Evolutionary conservation across 2,797 vertebrate species (phyloP), one percentile per base, ranked within the genome.

Genomic region (Antrozous pallidus): DNA sequence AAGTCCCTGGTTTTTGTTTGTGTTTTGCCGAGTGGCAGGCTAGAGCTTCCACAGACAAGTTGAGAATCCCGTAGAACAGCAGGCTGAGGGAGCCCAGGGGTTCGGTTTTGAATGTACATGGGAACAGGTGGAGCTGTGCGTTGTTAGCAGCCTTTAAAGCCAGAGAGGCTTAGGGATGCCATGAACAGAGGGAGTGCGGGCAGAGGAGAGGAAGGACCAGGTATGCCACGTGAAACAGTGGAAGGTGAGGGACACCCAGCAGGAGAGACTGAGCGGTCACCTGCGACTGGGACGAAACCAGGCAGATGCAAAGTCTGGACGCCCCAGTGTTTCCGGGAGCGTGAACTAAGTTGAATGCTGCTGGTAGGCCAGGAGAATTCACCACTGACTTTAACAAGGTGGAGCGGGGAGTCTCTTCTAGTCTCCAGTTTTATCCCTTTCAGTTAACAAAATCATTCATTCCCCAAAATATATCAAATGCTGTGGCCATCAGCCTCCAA

Each of bases 151-250:
- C 42, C 33, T 6, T 38, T 56, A 24, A 42, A 45, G 69, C 67
- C 36, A 3, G 12, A 24, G 75, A 33, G 28, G 40, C 58, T 8
- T 28, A 28, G 28, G 10, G 63, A 26, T 36, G 28, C 24, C 2
- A 0, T 33, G 56, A 20, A 8, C 22, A 0, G 65, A 26, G 56
- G 5, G 13, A 7, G 36, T 11, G 38, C 61, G 11, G 5, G 3
- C 33, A 7, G 79, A 26, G 73, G 5, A 40, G 31, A 65, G n/a
- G 9, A 28, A 4, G 65, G 3, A 7, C 45, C 18, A 1, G 36
- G 61, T n/a, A 9, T 3, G 28, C 3, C 22, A 36, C 13, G 0
- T 0, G 17, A 12, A 7, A 12, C 6, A 13, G 26, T 11, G 0
- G 85, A 38, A 17, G 58, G 49, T 0, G 40, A 56, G 33, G 33